Base-by-base conservation (phyloP, 2,888 invertebrate genomes). In the Lutraria lutraria region DNA sequence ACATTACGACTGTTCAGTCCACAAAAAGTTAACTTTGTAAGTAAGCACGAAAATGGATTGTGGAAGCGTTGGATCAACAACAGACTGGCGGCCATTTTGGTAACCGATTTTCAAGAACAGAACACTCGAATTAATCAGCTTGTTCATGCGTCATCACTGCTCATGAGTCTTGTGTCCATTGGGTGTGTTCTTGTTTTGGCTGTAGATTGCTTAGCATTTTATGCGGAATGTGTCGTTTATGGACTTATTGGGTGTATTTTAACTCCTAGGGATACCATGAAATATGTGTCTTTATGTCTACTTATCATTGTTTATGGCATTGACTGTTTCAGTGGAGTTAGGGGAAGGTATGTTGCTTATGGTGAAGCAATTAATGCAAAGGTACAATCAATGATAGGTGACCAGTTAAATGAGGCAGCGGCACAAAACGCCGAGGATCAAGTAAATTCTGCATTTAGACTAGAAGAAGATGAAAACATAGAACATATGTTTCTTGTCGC, bases 201-300 rank as follows among this genome's bases (percentile, higher is more conserved):
- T 8, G 53, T 81, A 15, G 88, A 89, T 29, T 91, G 91, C n/a
- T 80, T 91, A 25, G 29, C 87, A 16, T 91, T 91, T 34, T 91
- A 88, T 31, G 89, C 88, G 6, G 91, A 87, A 60, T 89, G 89
- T 83, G 84, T 85, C 16, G 87, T 91, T 0, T 91, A 91, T 60
- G 83, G 68, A 12, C 21, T 91, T 2, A 83, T 85, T 6, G 91
- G 91, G 0, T 85, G 89, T 21, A 89, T 91, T 80, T 52, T 91
- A 10, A 86, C 88, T 72, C 84, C 91, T 8, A 53, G 29, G 0
- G 72, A 53, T 21, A 68, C 83, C n/a, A 82, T 91, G 83, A 88
- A 88, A 63, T 88, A 88, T 54, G 56, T 90, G 0, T 89, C 89
- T 21, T 68, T 91, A 34, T 8, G 86, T 8, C n/a, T 89, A 25